Percentiles rank a stretch among this genome's conserved stretches.
These are phyloP conservation scores for Regulus satrapa DNA, from an alignment of 2,113 vertebrate species.

Conservation along the genomic window DNA sequence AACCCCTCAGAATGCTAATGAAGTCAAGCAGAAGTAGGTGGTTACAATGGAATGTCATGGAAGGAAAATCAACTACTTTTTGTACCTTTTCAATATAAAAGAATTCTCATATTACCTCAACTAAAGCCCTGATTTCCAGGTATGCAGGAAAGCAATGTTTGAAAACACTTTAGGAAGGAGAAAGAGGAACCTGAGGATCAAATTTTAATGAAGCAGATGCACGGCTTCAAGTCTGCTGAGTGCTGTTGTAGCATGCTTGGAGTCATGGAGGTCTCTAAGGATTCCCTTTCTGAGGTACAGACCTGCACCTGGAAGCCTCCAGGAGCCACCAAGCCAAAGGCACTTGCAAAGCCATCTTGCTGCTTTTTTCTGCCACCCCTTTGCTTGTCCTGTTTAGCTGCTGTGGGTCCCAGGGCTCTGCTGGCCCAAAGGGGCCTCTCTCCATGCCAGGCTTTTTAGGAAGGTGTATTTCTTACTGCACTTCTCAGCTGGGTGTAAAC, in stretches of 20 bases:
- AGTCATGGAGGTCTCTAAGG: background rate
- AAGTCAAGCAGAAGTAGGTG: constrained; percentile 2
- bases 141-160: background rate
- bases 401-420: background rate
- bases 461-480: background rate
- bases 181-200: background rate
- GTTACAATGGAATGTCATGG: background rate
- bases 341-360: background rate
- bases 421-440: background rate
- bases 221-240: background rate
- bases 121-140: background rate
- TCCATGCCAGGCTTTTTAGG: background rate
- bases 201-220: background rate
- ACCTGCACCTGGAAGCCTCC: background rate
- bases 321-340: background rate
- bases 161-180: background rate
- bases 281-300: background rate
- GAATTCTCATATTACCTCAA: constrained; percentile 45
- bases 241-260: background rate
- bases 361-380: rapidly evolving
- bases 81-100: constrained; percentile 32
- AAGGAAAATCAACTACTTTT: constrained; percentile 37
- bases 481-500: background rate
- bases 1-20: background rate
- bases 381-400: background rate